Conservation (phyloP, 2,888 invertebrate species). For the Drosophila nigricruria region DNA sequence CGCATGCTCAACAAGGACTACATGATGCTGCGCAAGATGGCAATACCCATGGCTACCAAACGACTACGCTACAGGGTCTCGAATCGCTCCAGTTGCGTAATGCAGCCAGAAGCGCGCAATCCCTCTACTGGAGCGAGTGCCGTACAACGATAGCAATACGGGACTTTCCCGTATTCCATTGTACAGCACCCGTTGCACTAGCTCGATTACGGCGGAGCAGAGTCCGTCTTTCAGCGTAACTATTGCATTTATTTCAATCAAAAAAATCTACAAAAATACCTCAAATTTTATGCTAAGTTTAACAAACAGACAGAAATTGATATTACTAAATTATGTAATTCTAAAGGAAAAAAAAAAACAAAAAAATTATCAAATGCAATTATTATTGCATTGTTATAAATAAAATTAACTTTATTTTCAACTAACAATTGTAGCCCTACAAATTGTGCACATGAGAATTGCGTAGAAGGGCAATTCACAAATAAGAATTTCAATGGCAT, state of each 20-base stretch:
- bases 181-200: neutral
- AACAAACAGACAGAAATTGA: neutral
- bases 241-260: constrained; percentile 12
- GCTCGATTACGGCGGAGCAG: neutral
- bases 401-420: constrained; percentile 4
- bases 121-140: constrained; percentile 12
- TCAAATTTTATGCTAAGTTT: constrained; percentile 25
- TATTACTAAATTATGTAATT: constrained; percentile 9
- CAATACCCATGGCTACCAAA: constrained; percentile 50
- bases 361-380: constrained; percentile 6
- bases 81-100: constrained; percentile 33
- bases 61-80: constrained; percentile 34
- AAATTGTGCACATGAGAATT: neutral
- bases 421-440: neutral
- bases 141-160: neutral
- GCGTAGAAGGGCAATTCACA: neutral
- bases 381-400: neutral
- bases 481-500: neutral
- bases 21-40: constrained; percentile 70
- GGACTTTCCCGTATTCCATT: constrained; percentile 13
- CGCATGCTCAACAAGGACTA: constrained; percentile 75
- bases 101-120: neutral
- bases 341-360: constrained; percentile 1
- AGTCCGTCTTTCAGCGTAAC: neutral
- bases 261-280: constrained; percentile 7